phyloP scores from a whole-genome alignment of 2,888 invertebrate species.

The Listrodromus nycthemerus region DNA sequence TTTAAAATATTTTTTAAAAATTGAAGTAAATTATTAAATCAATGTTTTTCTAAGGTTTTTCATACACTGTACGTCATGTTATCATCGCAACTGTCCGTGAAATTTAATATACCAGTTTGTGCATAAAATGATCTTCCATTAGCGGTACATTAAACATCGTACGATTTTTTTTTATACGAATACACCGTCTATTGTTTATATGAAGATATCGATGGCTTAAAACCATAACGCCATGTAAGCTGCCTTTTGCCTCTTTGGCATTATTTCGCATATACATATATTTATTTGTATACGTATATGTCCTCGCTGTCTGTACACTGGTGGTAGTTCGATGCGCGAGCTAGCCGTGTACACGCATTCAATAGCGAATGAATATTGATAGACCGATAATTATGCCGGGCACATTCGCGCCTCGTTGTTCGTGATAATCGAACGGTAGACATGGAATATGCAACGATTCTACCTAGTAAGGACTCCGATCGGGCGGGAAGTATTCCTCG shows the following conservation, averaged over 20 bases:
- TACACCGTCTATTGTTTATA: no score
- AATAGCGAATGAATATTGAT: constrained; percentile 74
- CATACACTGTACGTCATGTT: no score
- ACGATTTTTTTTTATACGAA: no score
- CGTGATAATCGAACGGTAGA: constrained; percentile 64
- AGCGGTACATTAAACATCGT: no score
- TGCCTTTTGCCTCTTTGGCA: neutral
- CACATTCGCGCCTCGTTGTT: constrained; percentile 67
- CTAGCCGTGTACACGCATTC: constrained; percentile 65
- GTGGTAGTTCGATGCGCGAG: constrained; percentile 55
- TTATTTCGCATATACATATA: neutral
- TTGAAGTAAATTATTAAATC: no score
- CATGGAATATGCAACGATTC: constrained; percentile 62
- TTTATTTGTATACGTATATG: constrained; percentile 3
- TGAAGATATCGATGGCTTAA: no score
- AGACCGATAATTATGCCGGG: constrained; percentile 71
- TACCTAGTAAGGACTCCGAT: constrained; percentile 53
- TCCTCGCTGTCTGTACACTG: constrained; percentile 23
- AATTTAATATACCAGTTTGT: no score
- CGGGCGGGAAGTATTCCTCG: constrained; percentile 66
- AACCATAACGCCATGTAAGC: no score
- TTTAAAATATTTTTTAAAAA: no score
- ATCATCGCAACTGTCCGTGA: no score
- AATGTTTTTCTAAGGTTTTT: no score
- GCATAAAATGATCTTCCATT: no score